Base-by-base conservation (phyloP, 2,888 invertebrate genomes). In the Xanthostigma xanthostigma region DNA sequence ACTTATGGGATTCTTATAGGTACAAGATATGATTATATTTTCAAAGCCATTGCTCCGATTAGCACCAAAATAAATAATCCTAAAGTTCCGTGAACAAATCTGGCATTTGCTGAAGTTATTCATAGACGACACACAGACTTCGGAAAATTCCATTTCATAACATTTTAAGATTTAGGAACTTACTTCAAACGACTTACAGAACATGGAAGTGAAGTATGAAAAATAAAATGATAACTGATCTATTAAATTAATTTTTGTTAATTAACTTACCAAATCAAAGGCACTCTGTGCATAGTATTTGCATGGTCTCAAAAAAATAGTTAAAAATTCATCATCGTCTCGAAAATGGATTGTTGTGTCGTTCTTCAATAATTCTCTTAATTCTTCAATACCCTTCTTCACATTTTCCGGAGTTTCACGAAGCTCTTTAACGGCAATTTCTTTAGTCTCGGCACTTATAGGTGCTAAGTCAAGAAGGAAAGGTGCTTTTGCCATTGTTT, bases 231-330 rank as follows among this genome's bases (percentile, higher is more conserved):
- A 6, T 27, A 27, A 27, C 27, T 27, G 3, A n/a, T 36, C 2
- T 10, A 5, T n/a, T 11, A 11, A 14, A 17, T 17, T 17, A n/a
- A n/a, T 45, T 14, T 11, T 14, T 39, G n/a, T 37, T 51, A 46
- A 14, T 11, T 27, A 46, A 71, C 78, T 78, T 63, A 85, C 86
- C 72, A 89, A 68, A 60, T 79, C 80, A 49, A 80, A 68, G 0
- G 89, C 89, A 66, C 87, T 86, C 58, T 87, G 74, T 0, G 88
- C 81, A 57, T 89, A 88, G 70, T 77, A 90, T 64, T 90, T 89
- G 67, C 84, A 83, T 33, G 87, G 85, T 50, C 90, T 75, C 49
- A 90, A 69, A 61, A 86, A 87, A 53, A 85, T 81, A n/a, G 78
- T 70, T 9, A 90, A 72, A 41, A 84, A 76, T 36, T 84, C 84